These are phyloP conservation scores for Thecophora atra DNA, from an alignment of 2,888 invertebrate species.

Conservation along the genomic window DNA sequence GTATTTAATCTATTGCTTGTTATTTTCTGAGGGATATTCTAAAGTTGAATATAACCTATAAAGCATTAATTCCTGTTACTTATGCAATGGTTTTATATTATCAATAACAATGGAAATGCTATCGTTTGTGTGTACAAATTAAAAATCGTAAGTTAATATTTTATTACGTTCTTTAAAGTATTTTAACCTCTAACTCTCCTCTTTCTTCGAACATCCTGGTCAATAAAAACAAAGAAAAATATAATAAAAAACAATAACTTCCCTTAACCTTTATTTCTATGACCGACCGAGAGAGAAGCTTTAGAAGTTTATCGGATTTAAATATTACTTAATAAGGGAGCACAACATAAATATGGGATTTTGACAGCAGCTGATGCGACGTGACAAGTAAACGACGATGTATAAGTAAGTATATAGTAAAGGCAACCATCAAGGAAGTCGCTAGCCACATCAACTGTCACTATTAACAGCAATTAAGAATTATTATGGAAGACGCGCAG, in stretches of 20 bases:
- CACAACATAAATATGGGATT: background rate
- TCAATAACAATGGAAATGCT: too few relatives aligned
- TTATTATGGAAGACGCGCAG: slow-evolving; percentile 2
- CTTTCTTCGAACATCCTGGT: too few relatives aligned
- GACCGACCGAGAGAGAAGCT: too few relatives aligned
- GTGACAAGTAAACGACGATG: slow-evolving; percentile 15
- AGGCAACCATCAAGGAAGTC: slow-evolving; percentile 1
- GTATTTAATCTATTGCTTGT: background rate
- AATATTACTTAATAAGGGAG: background rate
- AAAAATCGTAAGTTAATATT: too few relatives aligned
- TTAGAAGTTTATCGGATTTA: background rate
- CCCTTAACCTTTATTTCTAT: too few relatives aligned
- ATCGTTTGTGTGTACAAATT: too few relatives aligned
- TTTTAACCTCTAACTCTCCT: too few relatives aligned
- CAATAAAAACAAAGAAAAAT: background rate
- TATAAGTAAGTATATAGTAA: background rate
- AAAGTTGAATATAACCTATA: too few relatives aligned
- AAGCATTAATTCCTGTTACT: too few relatives aligned
- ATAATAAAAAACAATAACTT: background rate
- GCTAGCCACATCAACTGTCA: slow-evolving; percentile 1
- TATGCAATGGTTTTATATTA: too few relatives aligned
- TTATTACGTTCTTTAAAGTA: too few relatives aligned
- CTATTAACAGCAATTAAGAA: slow-evolving; percentile 16
- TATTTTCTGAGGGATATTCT: background rate
- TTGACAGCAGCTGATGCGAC: slow-evolving; percentile 21